Evolutionary conservation across 2,113 vertebrate genomes (phyloP).

Genomic region (Heloderma charlesbogerti): DNA sequence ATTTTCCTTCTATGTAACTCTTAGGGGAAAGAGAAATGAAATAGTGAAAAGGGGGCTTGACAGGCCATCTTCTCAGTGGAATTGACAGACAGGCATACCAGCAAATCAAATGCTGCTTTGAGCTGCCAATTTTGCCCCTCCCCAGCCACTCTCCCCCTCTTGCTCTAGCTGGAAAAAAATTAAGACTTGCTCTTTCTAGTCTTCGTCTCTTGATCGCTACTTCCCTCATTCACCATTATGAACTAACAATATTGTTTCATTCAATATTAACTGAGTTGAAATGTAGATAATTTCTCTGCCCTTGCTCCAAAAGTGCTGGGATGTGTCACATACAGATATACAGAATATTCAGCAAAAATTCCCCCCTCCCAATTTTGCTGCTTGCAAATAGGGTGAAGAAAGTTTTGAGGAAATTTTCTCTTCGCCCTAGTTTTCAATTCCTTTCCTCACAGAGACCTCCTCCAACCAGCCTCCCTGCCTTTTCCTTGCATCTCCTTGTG

Average conservation of each 20-base stretch:
- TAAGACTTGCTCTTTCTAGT: neutral
- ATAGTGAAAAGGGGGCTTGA: neutral
- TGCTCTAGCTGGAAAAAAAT: neutral
- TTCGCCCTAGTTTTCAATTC: neutral
- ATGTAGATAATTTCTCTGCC: too few relatives aligned
- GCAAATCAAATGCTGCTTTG: neutral
- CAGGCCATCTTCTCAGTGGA: neutral
- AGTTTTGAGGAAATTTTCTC: too few relatives aligned
- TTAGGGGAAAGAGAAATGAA: neutral
- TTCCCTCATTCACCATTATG: too few relatives aligned
- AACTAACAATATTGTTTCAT: too few relatives aligned
- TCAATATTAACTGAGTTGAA: too few relatives aligned
- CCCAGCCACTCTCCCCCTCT: neutral
- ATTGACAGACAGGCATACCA: neutral
- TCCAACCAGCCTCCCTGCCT: neutral
- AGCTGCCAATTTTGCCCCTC: neutral
- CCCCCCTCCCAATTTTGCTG: too few relatives aligned
- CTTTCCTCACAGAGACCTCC: neutral
- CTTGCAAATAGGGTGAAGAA: too few relatives aligned
- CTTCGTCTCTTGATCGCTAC: too few relatives aligned
- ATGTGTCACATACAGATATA: too few relatives aligned
- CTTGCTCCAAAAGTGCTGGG: too few relatives aligned
- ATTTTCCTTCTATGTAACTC: neutral
- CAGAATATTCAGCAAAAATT: too few relatives aligned
- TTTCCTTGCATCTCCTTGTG: neutral